Percentiles rank a stretch among this genome's conserved stretches.
These are phyloP conservation scores for Cenopis cana DNA, from an alignment of 2,888 invertebrate genomes.

Conservation along the genomic window DNA sequence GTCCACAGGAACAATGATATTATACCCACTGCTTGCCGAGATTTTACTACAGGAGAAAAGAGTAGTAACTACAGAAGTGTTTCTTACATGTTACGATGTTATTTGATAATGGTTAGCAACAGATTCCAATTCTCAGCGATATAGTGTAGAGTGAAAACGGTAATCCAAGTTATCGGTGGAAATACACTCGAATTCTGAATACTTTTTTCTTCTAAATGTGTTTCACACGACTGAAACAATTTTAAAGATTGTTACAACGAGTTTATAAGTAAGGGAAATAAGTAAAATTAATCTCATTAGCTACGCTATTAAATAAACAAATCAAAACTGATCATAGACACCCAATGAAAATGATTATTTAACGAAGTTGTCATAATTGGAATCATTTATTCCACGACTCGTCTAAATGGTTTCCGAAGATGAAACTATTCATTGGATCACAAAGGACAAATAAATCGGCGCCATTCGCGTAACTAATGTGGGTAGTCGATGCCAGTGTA, in stretches of 20 bases:
- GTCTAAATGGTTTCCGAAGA: conserved; percentile 60
- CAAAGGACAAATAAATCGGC: conserved; percentile 68
- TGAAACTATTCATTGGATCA: conserved; percentile 66
- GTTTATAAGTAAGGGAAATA: too few relatives aligned
- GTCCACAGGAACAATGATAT: conserved; percentile 1
- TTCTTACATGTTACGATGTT: background rate
- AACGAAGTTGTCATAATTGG: conserved; percentile 23
- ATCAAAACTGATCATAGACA: too few relatives aligned
- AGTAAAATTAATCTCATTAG: too few relatives aligned
- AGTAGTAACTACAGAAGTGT: background rate
- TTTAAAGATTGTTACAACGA: too few relatives aligned
- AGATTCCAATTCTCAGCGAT: too few relatives aligned
- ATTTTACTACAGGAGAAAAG: background rate
- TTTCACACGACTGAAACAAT: too few relatives aligned
- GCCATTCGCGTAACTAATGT: conserved; percentile 71
- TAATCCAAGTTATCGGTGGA: background rate
- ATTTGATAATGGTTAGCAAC: too few relatives aligned
- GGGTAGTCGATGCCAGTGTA: conserved; percentile 65
- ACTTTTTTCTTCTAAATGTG: background rate
- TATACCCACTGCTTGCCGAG: background rate
- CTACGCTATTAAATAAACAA: too few relatives aligned
- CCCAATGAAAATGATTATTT: too few relatives aligned
- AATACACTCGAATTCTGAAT: background rate
- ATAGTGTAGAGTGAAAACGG: background rate
- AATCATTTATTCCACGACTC: conserved; percentile 48